A percentile compares a stretch with the other conserved stretches of the same genome.
phyloP scores from a whole-genome alignment of 2,113 vertebrate species.

The Aptenodytes forsteri region DNA sequence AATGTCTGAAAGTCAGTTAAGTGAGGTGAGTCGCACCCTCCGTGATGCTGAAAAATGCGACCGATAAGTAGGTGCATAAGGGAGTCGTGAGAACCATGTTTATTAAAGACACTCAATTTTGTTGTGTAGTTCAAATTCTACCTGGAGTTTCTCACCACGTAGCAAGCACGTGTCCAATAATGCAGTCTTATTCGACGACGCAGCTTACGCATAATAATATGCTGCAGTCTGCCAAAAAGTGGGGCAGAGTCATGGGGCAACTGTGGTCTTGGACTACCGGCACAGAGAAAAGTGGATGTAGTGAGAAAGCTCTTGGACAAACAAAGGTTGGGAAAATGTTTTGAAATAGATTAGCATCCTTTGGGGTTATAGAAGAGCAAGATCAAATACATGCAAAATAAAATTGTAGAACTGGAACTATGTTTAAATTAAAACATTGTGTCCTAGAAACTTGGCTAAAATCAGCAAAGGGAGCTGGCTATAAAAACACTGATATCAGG shows the following conservation, averaged over 20 bases:
- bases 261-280: neutral
- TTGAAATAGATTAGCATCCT: neutral
- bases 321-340: neutral
- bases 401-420: neutral
- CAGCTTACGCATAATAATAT: neutral
- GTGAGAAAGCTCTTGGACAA: conserved; percentile 3
- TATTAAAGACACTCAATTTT: neutral
- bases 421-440: conserved; percentile 29
- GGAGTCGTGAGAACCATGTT: neutral
- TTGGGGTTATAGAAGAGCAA: neutral
- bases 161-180: neutral
- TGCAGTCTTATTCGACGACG: neutral
- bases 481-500: neutral
- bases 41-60: neutral
- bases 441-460: conserved; percentile 32
- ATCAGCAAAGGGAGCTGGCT: neutral
- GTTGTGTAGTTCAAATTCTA: neutral
- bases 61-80: neutral
- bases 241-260: neutral
- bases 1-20: neutral
- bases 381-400: neutral
- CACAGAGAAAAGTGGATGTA: neutral
- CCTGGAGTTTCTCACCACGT: neutral
- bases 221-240: neutral
- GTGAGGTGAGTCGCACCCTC: neutral